phyloP scores from a whole-genome alignment of 2,888 invertebrate genomes.

The Xestia rhomboidea region DNA sequence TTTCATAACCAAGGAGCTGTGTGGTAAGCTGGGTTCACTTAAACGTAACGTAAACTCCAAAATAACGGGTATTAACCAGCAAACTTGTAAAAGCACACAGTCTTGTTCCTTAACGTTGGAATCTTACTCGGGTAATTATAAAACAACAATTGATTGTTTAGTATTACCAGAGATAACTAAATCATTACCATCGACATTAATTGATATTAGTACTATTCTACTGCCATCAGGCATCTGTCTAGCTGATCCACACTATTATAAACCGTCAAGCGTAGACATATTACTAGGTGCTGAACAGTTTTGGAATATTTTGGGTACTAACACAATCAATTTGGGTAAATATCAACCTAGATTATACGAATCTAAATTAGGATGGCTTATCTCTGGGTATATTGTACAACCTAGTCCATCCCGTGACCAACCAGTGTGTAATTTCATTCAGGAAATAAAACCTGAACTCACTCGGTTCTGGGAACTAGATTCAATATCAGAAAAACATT shows the following conservation, averaged over 20 bases:
- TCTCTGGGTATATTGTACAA: slow-evolving; percentile 27
- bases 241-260: too few species aligned
- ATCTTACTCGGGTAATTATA: slow-evolving; percentile 41
- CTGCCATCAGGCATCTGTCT: slow-evolving; percentile 29
- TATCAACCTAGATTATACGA: too few species aligned
- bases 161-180: slow-evolving; percentile 50
- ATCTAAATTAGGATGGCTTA: too few species aligned
- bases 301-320: too few species aligned
- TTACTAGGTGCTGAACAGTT: too few species aligned
- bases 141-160: slow-evolving; percentile 41
- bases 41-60: slow-evolving; percentile 42
- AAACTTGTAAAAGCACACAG: slow-evolving; percentile 44
- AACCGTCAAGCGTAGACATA: too few species aligned
- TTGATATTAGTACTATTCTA: slow-evolving; percentile 28
- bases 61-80: slow-evolving; percentile 54
- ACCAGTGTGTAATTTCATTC: too few species aligned
- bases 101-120: slow-evolving; percentile 43
- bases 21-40: slow-evolving; percentile 40
- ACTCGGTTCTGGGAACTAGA: slow-evolving; percentile 20
- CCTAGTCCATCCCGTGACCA: slow-evolving; percentile 11
- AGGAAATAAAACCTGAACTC: slow-evolving; percentile 11
- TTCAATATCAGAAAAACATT: slow-evolving; percentile 23
- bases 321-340: too few species aligned
- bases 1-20: slow-evolving; percentile 19
- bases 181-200: slow-evolving; percentile 38